phyloP scores from a whole-genome alignment of 1,140 invertebrate species.

The Pseudoatta argentina region DNA sequence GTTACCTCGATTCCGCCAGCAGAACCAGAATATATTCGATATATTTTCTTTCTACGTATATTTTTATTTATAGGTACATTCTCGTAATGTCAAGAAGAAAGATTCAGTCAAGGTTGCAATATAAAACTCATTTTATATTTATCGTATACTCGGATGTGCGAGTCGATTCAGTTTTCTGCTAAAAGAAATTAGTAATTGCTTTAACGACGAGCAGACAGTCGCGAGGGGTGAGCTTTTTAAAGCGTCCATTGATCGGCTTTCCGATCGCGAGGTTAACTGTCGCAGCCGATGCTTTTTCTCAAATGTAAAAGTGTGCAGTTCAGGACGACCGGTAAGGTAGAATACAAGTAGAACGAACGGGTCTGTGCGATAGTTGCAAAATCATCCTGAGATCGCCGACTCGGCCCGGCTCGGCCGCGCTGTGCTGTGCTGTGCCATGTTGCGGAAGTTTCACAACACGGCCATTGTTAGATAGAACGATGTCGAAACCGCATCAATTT shows the following conservation, averaged over 20 bases:
- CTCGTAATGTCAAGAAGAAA: background rate
- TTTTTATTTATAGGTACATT: no score
- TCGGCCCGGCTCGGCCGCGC: constrained; percentile 25
- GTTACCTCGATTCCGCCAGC: background rate
- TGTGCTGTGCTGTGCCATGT: constrained; percentile 38
- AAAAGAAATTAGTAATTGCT: background rate
- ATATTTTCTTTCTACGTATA: no score
- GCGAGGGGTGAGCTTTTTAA: constrained; percentile 10
- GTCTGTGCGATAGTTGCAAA: constrained; percentile 77
- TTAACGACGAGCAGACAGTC: background rate
- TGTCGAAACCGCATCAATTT: constrained; percentile 81
- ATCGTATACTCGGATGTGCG: background rate
- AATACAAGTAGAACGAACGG: constrained; percentile 81
- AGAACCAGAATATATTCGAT: background rate
- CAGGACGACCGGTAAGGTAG: constrained; percentile 70
- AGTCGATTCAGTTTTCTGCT: background rate
- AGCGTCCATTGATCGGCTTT: background rate
- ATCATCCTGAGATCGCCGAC: constrained; percentile 77
- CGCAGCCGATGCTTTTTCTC: constrained; percentile 60
- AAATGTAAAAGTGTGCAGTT: constrained; percentile 77
- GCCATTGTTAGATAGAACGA: constrained; percentile 80
- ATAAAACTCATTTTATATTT: background rate
- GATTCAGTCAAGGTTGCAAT: background rate
- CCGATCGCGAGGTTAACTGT: background rate
- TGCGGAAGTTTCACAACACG: constrained; percentile 78